phyloP scores from a whole-genome alignment of 2,888 invertebrate genomes.

The Amiota minor region DNA sequence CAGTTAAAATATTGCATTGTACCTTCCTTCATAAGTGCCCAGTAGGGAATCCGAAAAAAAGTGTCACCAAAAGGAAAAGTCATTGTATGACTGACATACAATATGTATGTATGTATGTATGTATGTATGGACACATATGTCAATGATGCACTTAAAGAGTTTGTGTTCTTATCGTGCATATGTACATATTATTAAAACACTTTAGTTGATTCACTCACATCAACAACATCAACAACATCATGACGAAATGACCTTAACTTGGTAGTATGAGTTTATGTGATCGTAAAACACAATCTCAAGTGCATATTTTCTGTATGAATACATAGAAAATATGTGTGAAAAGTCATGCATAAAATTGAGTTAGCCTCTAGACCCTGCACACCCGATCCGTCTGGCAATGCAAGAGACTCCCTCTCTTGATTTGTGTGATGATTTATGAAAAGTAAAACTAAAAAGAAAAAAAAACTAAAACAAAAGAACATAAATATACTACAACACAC shows the following conservation, averaged over 20 bases:
- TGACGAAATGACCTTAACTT: too few relatives aligned
- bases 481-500: constrained; percentile 18
- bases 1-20: too few relatives aligned
- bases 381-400: constrained; percentile 58
- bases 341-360: constrained; percentile 67
- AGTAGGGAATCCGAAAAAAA: constrained; percentile 4
- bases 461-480: constrained; percentile 5
- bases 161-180: background rate
- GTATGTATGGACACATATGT: constrained; percentile 7
- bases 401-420: background rate
- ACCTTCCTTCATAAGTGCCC: background rate
- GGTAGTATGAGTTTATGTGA: constrained; percentile 17
- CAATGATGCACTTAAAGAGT: background rate
- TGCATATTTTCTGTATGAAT: constrained; percentile 12
- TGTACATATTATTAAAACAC: background rate
- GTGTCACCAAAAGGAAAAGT: too few relatives aligned
- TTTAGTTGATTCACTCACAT: constrained; percentile 1
- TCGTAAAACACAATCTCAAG: constrained; percentile 15
- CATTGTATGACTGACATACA: too few relatives aligned
- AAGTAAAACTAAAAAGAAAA: too few relatives aligned
- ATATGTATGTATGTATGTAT: background rate
- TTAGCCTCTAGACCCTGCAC: constrained; percentile 38
- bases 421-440: constrained; percentile 52
- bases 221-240: too few relatives aligned
- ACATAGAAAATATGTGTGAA: constrained; percentile 58